phyloP scores from a whole-genome alignment of 2,113 vertebrate genomes.

The Asarcornis scutulata region DNA sequence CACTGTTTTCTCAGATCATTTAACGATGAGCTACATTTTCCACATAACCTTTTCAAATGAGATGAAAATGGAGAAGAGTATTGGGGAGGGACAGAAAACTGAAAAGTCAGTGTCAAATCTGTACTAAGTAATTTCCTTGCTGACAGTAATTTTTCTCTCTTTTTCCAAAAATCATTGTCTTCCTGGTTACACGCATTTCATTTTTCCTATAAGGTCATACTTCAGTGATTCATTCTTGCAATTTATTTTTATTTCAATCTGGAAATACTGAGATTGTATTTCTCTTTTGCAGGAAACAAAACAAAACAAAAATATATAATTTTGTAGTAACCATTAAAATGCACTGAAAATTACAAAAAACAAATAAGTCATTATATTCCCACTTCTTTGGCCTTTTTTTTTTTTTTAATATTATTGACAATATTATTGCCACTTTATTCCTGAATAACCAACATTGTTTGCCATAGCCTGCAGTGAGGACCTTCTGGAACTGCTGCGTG shows the following conservation, averaged over 20 bases:
- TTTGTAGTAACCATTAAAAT: not conserved
- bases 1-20: conserved; percentile 61
- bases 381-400: not conserved
- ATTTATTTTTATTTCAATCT: not conserved
- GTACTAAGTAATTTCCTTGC: not conserved
- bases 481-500: not conserved
- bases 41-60: not conserved
- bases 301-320: fast-evolving
- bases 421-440: not conserved
- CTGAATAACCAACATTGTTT: not conserved
- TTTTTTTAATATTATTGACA: not conserved
- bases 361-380: not conserved
- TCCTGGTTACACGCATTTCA: not conserved
- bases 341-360: not conserved
- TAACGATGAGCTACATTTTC: not conserved
- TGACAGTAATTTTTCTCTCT: not conserved
- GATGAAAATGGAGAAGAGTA: not conserved
- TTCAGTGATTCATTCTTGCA: not conserved
- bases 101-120: not conserved
- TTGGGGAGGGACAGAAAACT: not conserved
- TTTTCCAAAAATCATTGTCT: not conserved
- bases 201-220: not conserved
- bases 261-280: not conserved
- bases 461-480: not conserved
- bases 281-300: not conserved